Conservation (phyloP, 2,888 invertebrate genomes). For the Protonemura montana region DNA sequence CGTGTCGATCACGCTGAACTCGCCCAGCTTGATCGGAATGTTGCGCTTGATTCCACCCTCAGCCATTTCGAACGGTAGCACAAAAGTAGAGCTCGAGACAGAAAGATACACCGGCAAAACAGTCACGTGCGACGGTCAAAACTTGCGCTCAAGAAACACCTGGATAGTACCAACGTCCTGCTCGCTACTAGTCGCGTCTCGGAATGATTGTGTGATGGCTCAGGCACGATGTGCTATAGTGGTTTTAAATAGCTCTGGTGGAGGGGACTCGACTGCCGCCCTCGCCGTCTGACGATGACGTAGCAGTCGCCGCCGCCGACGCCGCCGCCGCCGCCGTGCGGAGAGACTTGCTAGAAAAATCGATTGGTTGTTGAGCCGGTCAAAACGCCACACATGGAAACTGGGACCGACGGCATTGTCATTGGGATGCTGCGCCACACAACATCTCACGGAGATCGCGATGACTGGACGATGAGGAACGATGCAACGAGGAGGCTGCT, state of each 20-base stretch:
- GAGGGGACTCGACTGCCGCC: not conserved
- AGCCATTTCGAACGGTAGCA: conserved; percentile 68
- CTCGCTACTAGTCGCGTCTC: not conserved
- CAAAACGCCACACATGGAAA: conserved; percentile 32
- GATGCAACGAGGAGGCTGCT: too few species aligned
- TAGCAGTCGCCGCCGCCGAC: not conserved
- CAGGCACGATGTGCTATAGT: not conserved
- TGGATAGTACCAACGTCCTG: not conserved
- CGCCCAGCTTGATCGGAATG: conserved; percentile 92
- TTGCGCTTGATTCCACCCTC: conserved; percentile 85
- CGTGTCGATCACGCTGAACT: conserved; percentile 94
- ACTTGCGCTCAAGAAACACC: not conserved
- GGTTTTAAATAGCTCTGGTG: conserved; percentile 18
- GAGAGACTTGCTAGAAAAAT: conserved; percentile 23
- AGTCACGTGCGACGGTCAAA: not conserved
- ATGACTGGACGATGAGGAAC: not conserved
- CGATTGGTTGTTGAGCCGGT: conserved; percentile 7
- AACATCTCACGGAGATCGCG: not conserved
- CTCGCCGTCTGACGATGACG: conserved; percentile 14
- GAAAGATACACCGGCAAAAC: not conserved
- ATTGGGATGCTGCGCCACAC: not conserved
- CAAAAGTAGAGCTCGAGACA: not conserved
- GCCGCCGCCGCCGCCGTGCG: not conserved
- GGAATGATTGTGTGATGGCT: not conserved
- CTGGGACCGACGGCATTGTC: not conserved